Evolutionary conservation across 2,888 invertebrate species (phyloP).

Genomic region (Vesta saturnalis): DNA sequence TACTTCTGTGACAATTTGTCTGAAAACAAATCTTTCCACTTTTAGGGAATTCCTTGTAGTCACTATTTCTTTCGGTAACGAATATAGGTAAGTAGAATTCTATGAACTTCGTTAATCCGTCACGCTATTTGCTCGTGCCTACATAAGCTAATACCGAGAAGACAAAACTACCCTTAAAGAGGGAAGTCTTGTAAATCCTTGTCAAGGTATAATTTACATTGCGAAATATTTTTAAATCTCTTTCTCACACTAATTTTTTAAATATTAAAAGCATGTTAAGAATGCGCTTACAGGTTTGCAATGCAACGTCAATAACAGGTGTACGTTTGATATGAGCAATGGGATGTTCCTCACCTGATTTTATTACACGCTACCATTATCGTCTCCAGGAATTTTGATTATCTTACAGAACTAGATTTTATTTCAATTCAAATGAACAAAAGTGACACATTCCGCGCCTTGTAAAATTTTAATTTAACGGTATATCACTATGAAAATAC

Average conservation of each 20-base stretch:
- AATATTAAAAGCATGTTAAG: not conserved
- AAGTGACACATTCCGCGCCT: not conserved
- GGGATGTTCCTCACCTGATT: conserved; percentile 12
- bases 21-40: not conserved
- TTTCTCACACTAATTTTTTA: conserved; percentile 4
- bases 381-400: conserved; percentile 3
- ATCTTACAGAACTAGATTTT: not conserved
- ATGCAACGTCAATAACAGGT: conserved; percentile 11
- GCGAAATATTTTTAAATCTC: not conserved
- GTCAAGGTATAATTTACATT: not conserved
- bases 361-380: conserved; percentile 1
- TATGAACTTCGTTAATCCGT: not conserved
- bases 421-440: not conserved
- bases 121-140: not conserved
- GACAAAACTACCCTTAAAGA: not conserved
- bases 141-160: not conserved
- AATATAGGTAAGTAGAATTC: not conserved
- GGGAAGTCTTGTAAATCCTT: not conserved
- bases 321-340: not conserved
- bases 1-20: not conserved
- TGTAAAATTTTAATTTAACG: not conserved
- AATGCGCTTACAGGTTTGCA: conserved; percentile 3
- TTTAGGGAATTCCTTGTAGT: conserved; percentile 6
- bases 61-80: not conserved
- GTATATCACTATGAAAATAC: not conserved